phyloP scores from a whole-genome alignment of 2,797 vertebrate species.

The Varecia variegata region DNA sequence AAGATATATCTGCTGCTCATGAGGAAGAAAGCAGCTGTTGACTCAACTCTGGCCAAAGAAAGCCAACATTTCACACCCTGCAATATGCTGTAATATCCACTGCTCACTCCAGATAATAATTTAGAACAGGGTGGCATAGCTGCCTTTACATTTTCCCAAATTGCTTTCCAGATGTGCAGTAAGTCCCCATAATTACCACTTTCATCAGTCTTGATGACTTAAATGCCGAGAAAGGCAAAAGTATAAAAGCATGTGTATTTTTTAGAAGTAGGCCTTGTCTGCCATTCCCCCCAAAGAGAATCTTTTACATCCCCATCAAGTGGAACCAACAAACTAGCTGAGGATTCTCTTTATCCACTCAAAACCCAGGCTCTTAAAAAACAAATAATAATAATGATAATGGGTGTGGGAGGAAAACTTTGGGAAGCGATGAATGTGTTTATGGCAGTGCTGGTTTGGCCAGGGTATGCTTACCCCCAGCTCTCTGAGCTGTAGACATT shows the following conservation, averaged over 20 bases:
- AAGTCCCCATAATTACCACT: conserved; percentile 13
- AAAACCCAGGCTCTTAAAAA: background rate
- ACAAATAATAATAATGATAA: background rate
- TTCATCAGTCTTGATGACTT: conserved; percentile 30
- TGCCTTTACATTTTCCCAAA: conserved; percentile 3
- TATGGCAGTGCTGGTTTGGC: background rate
- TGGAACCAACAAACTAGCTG: background rate
- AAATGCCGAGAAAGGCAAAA: conserved; percentile 47
- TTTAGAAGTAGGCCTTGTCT: background rate
- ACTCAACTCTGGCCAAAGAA: conserved; percentile 31
- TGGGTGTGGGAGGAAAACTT: no score
- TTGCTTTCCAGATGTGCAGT: conserved; percentile 58
- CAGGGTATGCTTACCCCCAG: background rate
- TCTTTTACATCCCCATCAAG: background rate
- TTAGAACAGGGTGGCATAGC: conserved; percentile 27
- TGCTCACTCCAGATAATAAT: background rate
- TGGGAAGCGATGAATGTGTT: background rate
- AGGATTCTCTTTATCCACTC: background rate
- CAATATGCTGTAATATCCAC: background rate
- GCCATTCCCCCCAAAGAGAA: background rate
- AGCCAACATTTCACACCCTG: conserved; percentile 17
- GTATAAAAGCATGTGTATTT: background rate
- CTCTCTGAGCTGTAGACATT: background rate
- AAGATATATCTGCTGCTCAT: background rate
- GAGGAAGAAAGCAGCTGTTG: conserved; percentile 33